Evolutionary conservation across 2,888 invertebrate genomes (phyloP), one percentile per base, ranked within the genome.

Genomic region (Galerucella calmariensis): DNA sequence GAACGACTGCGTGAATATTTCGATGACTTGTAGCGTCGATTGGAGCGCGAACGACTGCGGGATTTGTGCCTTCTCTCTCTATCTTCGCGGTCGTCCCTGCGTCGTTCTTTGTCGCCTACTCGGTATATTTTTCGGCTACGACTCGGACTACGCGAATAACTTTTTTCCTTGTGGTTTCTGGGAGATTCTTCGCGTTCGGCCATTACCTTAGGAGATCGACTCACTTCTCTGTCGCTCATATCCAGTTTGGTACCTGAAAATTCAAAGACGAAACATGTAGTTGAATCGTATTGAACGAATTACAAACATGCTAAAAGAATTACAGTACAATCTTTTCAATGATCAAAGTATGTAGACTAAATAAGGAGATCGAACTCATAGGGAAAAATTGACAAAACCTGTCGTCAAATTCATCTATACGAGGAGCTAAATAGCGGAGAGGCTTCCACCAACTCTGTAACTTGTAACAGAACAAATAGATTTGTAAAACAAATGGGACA

Each of bases 1-100:
- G 90, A 90, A 67, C 92, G 91, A 83, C 91, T 91, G 79, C 92
- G 90, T 51, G 93, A 92, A 85, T 92, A 91, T 79, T 92, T 90
- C 76, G 90, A 88, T 77, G 88, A 86, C 83, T 88, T 88, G 84
- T 89, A 89, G 75, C 87, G 86, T 81, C 86, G 85, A 77, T 90
- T 87, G 56, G 91, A 90, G 69, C 91, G 92, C 67, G 92, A 92
- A 72, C 92, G 90, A 81, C 92, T 92, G 73, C 90, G 88, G 77
- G 90, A 89, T 82, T 89, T 88, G 85, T 88, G 73, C 85, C 85
- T 71, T 83, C 87, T 75, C 83, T 88, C 83, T 84, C 88, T 81
- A 85, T 89, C 78, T 84, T 82, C 69, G 85, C 87, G 78, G 85
- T 86, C 72, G 86, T 85, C 73, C 85, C 88, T 85, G 77, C 88